These are phyloP conservation scores for Orbicella faveolata DNA, from an alignment of 64 coral and sea anemone species.

Conservation along the genomic window DNA sequence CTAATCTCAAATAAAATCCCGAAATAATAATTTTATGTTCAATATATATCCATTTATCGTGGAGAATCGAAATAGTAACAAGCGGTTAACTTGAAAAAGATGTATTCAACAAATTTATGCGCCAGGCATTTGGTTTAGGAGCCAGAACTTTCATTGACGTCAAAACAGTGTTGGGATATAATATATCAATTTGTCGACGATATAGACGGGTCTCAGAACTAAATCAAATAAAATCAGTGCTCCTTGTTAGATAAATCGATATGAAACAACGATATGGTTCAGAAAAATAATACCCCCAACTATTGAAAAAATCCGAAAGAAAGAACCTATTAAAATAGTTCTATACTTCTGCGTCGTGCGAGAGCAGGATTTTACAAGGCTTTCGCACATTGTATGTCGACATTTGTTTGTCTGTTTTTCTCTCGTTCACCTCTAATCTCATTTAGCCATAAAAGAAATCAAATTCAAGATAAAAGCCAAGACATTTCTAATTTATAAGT, in stretches of 20 bases:
- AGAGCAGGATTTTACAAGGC: neutral
- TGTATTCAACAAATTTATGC: no score
- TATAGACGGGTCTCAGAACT: neutral
- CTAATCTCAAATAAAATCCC: neutral
- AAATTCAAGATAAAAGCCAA: slow-evolving; percentile 6
- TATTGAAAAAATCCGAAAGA: neutral
- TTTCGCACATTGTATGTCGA: neutral
- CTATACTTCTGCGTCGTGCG: neutral
- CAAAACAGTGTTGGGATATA: neutral
- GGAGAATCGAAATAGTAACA: neutral
- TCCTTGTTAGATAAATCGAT: neutral
- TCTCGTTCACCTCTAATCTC: neutral
- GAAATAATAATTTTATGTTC: neutral
- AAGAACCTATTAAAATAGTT: neutral
- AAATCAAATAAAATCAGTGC: neutral
- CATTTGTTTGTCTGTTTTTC: neutral
- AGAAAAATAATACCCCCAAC: neutral
- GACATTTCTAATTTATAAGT: slow-evolving; percentile 32
- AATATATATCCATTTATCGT: neutral
- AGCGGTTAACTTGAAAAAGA: no score
- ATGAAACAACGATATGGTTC: neutral
- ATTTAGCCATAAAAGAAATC: slow-evolving; percentile 5
- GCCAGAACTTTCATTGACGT: neutral
- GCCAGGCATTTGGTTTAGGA: neutral
- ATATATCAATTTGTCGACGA: no score